Evolutionary conservation across 2,797 vertebrate species (phyloP), one percentile per base, ranked within the genome.

Genomic region (Protonibea diacanthus): DNA sequence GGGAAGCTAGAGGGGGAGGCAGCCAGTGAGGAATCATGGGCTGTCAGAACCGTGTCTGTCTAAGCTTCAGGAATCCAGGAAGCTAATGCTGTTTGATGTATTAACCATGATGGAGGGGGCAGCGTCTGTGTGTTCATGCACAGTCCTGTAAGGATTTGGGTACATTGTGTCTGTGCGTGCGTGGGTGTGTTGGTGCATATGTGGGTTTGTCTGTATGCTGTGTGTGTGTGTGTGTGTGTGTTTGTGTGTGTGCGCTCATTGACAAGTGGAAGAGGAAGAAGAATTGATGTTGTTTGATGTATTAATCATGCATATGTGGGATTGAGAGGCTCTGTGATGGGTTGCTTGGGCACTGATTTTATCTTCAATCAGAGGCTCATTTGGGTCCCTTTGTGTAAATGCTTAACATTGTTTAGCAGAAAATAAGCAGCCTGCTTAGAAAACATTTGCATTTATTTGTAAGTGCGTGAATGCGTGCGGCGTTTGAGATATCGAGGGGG

Each of bases 11-110:
- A 79, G 76, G 88, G 78, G 84, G 79, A 80, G 83, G 86, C 71
- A 91, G 89, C 73, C 76, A 89, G 89, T 42, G 80, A 89, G 91
- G 88, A 92, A 91, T 90, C 89, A 86, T 87, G 83, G 78, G 85
- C 89, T 95, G 93, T 96, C 94, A 95, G 91, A 93, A 91, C 80
- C 82, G 48, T 92, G 91, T 94, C 92, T 93, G 92, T 95, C 90
- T 93, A 94, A 94, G 93, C 90, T 93, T 92, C 91, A 93, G 90
- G 89, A 95, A 93, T 91, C 88, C 90, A 91, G 92, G 89, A 93
- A 95, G 88, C 92, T 93, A 95, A 94, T 94, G 91, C 94, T 91
- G 92, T 95, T 94, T 95, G 94, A 95, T 95, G 94, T 94, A 95
- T 95, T 95, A 95, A 95, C 92, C 94, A 95, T 94, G 93, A 95